Conservation (phyloP, 2,888 invertebrate genomes). For the Erebia aethiops region DNA sequence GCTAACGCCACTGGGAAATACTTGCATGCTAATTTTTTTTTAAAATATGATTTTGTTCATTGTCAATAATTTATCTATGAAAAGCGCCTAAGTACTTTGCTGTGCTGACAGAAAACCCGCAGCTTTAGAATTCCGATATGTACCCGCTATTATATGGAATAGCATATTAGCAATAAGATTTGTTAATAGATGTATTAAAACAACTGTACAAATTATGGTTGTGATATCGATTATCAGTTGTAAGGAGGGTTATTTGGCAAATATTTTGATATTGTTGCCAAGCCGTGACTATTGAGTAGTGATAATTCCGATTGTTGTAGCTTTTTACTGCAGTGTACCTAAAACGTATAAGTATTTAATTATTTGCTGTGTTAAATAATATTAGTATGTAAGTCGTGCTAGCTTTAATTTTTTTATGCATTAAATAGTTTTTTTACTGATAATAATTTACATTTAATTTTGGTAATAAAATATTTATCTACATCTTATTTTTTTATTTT, state of each 20-base stretch:
- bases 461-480: constrained; percentile 37
- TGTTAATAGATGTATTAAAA: constrained; percentile 12
- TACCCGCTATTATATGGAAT: neutral
- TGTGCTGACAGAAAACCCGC: too few species aligned
- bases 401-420: constrained; percentile 66
- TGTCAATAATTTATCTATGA: too few species aligned
- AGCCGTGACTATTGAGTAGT: constrained; percentile 3
- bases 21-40: too few species aligned
- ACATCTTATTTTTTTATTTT: constrained; percentile 11
- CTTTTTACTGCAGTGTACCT: constrained; percentile 23
- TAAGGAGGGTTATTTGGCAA: constrained; percentile 20
- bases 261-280: constrained; percentile 15
- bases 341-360: constrained; percentile 8
- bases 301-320: constrained; percentile 7
- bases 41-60: too few species aligned
- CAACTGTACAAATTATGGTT: constrained; percentile 39
- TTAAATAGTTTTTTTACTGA: constrained; percentile 35
- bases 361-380: constrained; percentile 14
- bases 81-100: too few species aligned
- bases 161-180: constrained; percentile 9
- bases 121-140: neutral
- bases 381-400: constrained; percentile 53
- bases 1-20: too few species aligned
- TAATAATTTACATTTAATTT: constrained; percentile 33
- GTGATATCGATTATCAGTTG: constrained; percentile 30